Evolutionary conservation across 2,888 invertebrate species (phyloP).

Genomic region (Folsomia candida): DNA sequence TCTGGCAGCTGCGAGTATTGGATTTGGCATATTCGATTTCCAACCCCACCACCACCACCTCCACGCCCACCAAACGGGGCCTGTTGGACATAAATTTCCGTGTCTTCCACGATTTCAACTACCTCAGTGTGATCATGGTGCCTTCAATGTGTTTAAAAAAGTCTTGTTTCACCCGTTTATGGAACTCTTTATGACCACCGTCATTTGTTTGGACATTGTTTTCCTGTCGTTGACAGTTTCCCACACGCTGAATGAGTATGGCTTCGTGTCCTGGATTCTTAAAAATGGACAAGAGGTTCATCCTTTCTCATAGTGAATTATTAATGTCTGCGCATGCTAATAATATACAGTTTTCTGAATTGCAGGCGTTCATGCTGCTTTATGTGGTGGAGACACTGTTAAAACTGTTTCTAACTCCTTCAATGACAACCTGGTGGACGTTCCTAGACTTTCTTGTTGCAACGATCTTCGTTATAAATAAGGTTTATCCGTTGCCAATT

Average conservation of each 20-base stretch:
- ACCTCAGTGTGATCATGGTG: background rate
- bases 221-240: background rate
- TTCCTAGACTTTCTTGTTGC: background rate
- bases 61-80: background rate
- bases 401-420: background rate
- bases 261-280: background rate
- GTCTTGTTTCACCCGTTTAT: background rate
- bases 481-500: background rate
- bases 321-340: background rate
- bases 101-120: background rate
- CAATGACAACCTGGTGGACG: background rate
- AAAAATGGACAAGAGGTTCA: background rate
- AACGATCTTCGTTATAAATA: background rate
- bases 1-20: background rate
- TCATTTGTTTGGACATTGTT: background rate
- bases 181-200: background rate
- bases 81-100: background rate
- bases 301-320: no score
- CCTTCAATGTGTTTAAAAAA: background rate
- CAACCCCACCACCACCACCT: background rate
- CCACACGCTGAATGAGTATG: background rate
- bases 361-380: background rate
- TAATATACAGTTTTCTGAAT: background rate
- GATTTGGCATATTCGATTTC: background rate
- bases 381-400: background rate